Percentiles rank a stretch among this genome's conserved stretches.
Evolutionary conservation across 2,113 vertebrate genomes (phyloP).

Genomic region (Micromys minutus): DNA sequence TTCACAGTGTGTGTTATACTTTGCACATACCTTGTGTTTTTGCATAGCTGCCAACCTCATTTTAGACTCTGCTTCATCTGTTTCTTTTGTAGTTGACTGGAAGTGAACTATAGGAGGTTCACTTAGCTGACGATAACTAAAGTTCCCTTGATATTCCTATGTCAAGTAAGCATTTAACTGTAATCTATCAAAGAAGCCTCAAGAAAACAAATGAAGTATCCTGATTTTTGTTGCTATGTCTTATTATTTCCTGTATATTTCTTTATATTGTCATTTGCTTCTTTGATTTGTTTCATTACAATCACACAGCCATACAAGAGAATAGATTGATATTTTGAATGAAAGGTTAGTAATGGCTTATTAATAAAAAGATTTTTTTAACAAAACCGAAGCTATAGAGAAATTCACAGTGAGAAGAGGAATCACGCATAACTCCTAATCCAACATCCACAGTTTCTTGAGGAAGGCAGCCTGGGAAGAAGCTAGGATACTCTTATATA

Average conservation of each 20-base stretch:
- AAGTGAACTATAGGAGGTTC: background rate
- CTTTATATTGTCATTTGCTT: background rate
- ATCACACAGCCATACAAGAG: background rate
- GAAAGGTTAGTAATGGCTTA: background rate
- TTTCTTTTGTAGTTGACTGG: background rate
- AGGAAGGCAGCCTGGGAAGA: background rate
- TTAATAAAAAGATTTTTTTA: background rate
- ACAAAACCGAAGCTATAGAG: background rate
- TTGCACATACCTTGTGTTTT: slow-evolving; percentile 28
- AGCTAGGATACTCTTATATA: background rate
- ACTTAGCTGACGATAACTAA: background rate
- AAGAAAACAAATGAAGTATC: background rate
- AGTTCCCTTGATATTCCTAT: background rate
- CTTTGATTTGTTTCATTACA: background rate
- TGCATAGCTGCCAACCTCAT: background rate
- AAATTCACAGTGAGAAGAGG: background rate
- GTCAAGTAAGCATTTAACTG: background rate
- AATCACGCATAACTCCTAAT: background rate
- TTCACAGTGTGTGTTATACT: background rate
- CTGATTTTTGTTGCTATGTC: background rate
- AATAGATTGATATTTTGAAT: slow-evolving; percentile 9
- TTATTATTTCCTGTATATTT: slow-evolving; percentile 39
- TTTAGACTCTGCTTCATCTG: background rate
- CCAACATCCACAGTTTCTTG: background rate
- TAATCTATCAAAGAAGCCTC: background rate